Conservation (phyloP, 2,888 invertebrate genomes). For the Tetranychus piercei region DNA sequence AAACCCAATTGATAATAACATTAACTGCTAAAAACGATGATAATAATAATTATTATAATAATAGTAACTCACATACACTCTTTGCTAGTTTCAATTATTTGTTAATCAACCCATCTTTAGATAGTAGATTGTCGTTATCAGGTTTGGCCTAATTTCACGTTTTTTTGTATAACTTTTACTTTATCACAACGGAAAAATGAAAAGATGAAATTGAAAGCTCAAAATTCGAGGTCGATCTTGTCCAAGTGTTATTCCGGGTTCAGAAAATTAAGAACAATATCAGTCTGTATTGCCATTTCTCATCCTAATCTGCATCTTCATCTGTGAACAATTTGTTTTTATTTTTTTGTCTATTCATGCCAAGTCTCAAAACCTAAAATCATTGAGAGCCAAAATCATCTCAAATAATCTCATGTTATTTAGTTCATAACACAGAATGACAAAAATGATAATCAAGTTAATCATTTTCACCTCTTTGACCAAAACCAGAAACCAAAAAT, state of each 20-base stretch:
- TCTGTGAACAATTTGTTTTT: not conserved
- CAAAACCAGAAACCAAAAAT: too few species aligned
- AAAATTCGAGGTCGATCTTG: not conserved
- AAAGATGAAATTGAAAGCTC: not conserved
- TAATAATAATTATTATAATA: too few species aligned
- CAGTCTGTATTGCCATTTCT: not conserved
- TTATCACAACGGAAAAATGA: not conserved
- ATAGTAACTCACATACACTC: not conserved
- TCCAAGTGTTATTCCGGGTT: not conserved
- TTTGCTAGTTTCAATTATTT: not conserved
- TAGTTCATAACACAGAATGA: not conserved
- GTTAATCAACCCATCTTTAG: not conserved
- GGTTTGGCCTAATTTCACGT: not conserved
- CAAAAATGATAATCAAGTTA: not conserved
- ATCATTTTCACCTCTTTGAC: too few species aligned
- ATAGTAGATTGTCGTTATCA: not conserved
- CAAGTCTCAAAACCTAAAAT: slow-evolving; percentile 1
- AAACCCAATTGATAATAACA: not conserved
- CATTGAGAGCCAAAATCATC: not conserved
- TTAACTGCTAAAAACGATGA: not conserved
- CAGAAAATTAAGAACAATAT: not conserved
- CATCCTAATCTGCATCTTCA: not conserved
- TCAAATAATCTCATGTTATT: not conserved
- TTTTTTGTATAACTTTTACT: too few species aligned
- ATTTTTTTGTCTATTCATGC: not conserved